Percentiles rank a stretch among this genome's conserved stretches.
These are phyloP conservation scores for Ctenosaura bakeri DNA, from an alignment of 2,797 vertebrate species.

Conservation along the genomic window DNA sequence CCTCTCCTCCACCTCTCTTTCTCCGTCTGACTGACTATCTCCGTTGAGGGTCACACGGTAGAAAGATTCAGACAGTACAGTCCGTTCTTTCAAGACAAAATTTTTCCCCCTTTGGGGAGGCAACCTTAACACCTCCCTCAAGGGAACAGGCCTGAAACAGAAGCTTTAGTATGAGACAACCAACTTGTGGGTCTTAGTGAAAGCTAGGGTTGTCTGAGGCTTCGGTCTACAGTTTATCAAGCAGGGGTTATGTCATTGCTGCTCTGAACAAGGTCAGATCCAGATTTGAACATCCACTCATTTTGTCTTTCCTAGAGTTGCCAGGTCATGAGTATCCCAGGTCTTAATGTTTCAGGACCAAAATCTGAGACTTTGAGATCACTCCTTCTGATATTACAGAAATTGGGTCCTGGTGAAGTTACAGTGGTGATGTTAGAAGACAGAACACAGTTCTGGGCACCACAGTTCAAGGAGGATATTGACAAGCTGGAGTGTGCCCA, in stretches of 20 bases:
- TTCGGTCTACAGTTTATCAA: too few relatives aligned
- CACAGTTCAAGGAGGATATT: too few relatives aligned
- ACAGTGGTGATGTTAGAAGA: too few relatives aligned
- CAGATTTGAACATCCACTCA: not conserved
- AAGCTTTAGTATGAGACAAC: not conserved
- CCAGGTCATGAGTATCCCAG: too few relatives aligned
- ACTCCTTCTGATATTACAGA: too few relatives aligned
- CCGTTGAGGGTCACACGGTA: not conserved
- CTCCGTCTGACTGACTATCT: not conserved
- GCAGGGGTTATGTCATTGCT: not conserved
- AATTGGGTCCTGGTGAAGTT: too few relatives aligned
- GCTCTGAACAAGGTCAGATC: not conserved
- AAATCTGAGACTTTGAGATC: too few relatives aligned
- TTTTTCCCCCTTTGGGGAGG: not conserved
- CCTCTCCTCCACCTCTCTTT: not conserved
- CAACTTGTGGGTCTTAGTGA: not conserved
- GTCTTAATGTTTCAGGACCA: too few relatives aligned
- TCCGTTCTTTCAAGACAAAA: conserved; percentile 14
- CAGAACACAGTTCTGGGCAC: too few relatives aligned
- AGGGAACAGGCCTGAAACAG: conserved; percentile 7
- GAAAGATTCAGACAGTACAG: conserved; percentile 25
- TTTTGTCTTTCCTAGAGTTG: too few relatives aligned
- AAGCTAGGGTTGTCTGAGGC: not conserved
- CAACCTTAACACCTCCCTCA: not conserved
- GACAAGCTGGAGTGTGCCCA: too few relatives aligned